Evolutionary conservation across 2,888 invertebrate genomes (phyloP), one percentile per base, ranked within the genome.

Genomic region (Yponomeuta malinellus): DNA sequence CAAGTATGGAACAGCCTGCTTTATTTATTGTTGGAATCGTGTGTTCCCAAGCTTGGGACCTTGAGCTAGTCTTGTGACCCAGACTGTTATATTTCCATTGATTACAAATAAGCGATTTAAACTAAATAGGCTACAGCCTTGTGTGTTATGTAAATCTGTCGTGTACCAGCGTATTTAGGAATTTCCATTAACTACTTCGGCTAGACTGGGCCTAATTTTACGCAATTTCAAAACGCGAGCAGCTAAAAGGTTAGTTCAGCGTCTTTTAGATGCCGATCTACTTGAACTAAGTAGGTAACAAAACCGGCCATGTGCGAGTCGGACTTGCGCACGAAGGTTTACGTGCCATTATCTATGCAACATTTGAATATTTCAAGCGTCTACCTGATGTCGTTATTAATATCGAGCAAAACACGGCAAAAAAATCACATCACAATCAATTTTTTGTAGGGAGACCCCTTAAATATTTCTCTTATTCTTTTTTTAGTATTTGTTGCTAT

Each of bases 161-260:
- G 52, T 59, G 52, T 59, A 59, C 52, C 15, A 59, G 52, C 52
- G 52, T 59, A 59, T 59, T 59, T 59, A 59, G 52, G 52, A 59
- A 59, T 59, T 59, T 59, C 52, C 52, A 59, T 15, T 59, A 59
- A 12, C 52, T 59, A 59, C 52, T 12, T 59, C 3, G 52, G 15
- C 15, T 59, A 59, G 15, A 59, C 52, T 59, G 52, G 52, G 4
- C 52, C 52, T 59, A 59, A 15, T 59, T 59, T 59, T 59, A 59
- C 52, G 52, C 52, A 59, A 59, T 59, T 12, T 15, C 12, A 59
- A 59, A 59, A 8, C 43, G 43, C 52, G 6, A 2, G 52, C 52
- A 2, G 52, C 52, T 43, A 15, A 5, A 1, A 15, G 15, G 12
- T 59, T 59, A 15, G 12, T 59, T 15, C 3, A 12, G 15, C 12